Evolutionary conservation across 2,797 vertebrate species (phyloP), one percentile per base, ranked within the genome.

Genomic region (Rallus crepitans): DNA sequence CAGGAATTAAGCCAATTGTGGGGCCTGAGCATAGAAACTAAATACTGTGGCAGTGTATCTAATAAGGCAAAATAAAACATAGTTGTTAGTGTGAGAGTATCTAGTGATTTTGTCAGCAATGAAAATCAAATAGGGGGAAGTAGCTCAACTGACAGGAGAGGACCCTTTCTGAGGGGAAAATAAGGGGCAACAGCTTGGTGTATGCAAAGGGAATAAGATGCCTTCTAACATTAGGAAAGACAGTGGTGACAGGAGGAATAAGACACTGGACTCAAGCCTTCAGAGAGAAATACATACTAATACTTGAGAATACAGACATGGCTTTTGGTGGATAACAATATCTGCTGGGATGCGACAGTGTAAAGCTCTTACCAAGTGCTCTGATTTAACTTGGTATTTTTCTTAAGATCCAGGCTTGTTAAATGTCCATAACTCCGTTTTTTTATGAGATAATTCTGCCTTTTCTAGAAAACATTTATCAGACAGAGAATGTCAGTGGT

Each of bases 381-480:
- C 27, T 82, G 72, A 68, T 94, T 50, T 89, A 80, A 80, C 33
- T 25, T 31, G 10, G 3, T n/a, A 21, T 77, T 90, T 87, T 95
- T 61, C 50, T 73, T 53, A 87, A 55, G 61, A 85, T 89, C 19
- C 27, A 40, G 50, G 50, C 64, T 68, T 72, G 65, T 55, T 92
- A 76, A 61, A 64, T 82, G 14, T 35, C n/a, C 11, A 1, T 47
- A 68, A 65, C 16, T 75, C 24, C 27, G n/a, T 35, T 90, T 79
- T 92, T 82, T 94, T 30, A 40, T 93, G 45, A 30, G 16, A 68
- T 45, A 37, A 77, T 89, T 66, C 56, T 93, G 69, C 19, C 24
- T 83, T 91, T 95, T 88, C 40, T 65, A 55, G 57, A 68, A 78
- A n/a, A 63, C 9, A 59, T 87, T 91, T 82, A 55, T 94, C 80